Base-by-base conservation (phyloP, 2,797 vertebrate species). In the Tragopan temminckii region DNA sequence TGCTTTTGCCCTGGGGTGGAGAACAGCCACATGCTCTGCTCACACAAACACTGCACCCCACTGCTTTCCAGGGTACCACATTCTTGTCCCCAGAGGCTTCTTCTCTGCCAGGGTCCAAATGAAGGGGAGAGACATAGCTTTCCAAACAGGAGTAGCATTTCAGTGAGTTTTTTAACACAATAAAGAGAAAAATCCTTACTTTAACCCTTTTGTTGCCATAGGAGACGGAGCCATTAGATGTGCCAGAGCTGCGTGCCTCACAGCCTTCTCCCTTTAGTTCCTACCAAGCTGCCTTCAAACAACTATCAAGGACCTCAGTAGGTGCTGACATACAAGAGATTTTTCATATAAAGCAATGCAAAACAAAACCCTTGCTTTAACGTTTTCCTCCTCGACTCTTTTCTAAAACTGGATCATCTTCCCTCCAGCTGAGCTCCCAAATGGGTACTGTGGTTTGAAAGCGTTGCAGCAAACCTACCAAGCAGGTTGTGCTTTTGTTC, bases 161-260 rank as follows among this genome's bases (percentile, higher is more conserved):
- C 7, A 5, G 27, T 19, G 3, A 31, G 5, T 31, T 61, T 86
- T 57, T 29, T 1, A 70, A 13, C 8, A 18, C 3, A 13, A 18
- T 7, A 55, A 80, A 68, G 29, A 78, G 14, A 64, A 71, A 40
- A 68, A 23, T 52, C 5, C 3, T 68, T 3, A 24, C n/a, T 74
- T 89, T 85, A 89, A 84, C 48, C 20, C 46, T 36, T 79, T 35
- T 1, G 1, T 40, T 53, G n/a, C 76, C 31, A 38, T 36, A 20
- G 18, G 29, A 20, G 59, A 35, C 19, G 25, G 17, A 88, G 40
- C 29, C 24, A 15, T 8, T 10, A 11, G 64, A 31, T 4, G 20
- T n/a, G 67, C 40, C 66, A 53, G 40, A 18, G 2, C 0, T 1
- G 5, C 0, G 0, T 15, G 27, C n/a, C 57, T 66, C n/a, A 4